phyloP scores from a whole-genome alignment of 2,888 invertebrate species.

The Deilephila porcellus region DNA sequence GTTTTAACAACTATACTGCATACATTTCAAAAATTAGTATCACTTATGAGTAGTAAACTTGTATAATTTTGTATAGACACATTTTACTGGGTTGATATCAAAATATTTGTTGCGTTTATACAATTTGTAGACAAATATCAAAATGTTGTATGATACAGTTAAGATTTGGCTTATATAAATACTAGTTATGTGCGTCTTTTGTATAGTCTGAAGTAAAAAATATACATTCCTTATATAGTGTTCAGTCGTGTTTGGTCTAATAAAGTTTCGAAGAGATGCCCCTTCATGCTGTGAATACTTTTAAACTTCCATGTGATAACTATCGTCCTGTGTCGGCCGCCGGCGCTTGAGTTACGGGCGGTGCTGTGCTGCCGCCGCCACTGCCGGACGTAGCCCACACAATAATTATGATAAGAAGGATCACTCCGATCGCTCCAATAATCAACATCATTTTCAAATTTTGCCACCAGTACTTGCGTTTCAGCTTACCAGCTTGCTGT shows the following conservation, averaged over 20 bases:
- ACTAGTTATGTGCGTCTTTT: slow-evolving; percentile 46
- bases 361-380: slow-evolving; percentile 35
- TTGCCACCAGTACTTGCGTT: slow-evolving; percentile 99
- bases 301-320: slow-evolving; percentile 37
- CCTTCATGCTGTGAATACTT: slow-evolving; percentile 48
- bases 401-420: slow-evolving; percentile 93
- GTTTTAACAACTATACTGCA: slow-evolving; percentile 24
- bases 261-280: slow-evolving; percentile 41
- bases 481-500: slow-evolving; percentile 97
- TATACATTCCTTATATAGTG: slow-evolving; percentile 46
- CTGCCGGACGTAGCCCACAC: slow-evolving; percentile 82
- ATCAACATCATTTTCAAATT: slow-evolving; percentile 98
- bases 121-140: slow-evolving; percentile 49
- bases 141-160: slow-evolving; percentile 26
- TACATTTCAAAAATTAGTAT: slow-evolving; percentile 20
- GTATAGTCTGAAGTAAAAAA: slow-evolving; percentile 49
- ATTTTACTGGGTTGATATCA: slow-evolving; percentile 23
- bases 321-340: slow-evolving; percentile 60
- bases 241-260: slow-evolving; percentile 57
- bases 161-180: slow-evolving; percentile 34
- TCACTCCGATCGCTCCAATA: slow-evolving; percentile 92
- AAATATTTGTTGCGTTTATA: slow-evolving; percentile 27
- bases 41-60: slow-evolving; percentile 17
- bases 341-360: slow-evolving; percentile 52
- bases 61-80: slow-evolving; percentile 31